Percentiles rank a stretch among this genome's conserved stretches.
These are phyloP conservation scores for Saccostrea echinata DNA, from an alignment of 1,140 invertebrate genomes.

Conservation along the genomic window DNA sequence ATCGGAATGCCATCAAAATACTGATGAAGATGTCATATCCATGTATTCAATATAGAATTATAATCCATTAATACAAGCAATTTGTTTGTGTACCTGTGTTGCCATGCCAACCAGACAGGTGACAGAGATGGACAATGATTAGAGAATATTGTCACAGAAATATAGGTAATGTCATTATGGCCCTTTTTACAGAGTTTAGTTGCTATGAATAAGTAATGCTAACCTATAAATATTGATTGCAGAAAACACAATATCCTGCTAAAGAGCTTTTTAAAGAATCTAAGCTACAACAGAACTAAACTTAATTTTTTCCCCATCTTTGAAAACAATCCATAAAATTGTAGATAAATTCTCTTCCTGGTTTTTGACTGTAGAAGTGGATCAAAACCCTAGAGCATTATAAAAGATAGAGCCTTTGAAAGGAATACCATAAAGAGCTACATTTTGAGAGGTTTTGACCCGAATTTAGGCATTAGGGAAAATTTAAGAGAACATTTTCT, in stretches of 20 bases:
- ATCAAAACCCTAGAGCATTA: too few relatives aligned
- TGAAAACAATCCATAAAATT: neutral
- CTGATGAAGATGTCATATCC: slow-evolving; percentile 15
- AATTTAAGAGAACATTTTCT: too few relatives aligned
- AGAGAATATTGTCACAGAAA: neutral
- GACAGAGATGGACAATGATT: neutral
- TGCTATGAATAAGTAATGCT: slow-evolving; percentile 20
- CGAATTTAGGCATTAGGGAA: too few relatives aligned
- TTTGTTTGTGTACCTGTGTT: slow-evolving; percentile 23
- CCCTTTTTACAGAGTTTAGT: neutral
- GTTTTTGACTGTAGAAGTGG: neutral
- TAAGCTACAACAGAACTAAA: neutral
- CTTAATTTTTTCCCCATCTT: neutral
- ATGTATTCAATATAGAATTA: neutral
- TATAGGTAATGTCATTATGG: slow-evolving; percentile 15
- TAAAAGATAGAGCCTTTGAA: too few relatives aligned
- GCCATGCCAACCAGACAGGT: slow-evolving; percentile 14
- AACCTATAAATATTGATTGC: neutral
- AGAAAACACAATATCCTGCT: neutral
- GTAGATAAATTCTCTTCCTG: neutral
- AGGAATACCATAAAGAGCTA: too few relatives aligned
- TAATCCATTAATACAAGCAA: slow-evolving; percentile 12
- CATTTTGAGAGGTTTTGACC: too few relatives aligned
- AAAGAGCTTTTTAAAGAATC: neutral
- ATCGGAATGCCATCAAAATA: neutral